These are phyloP conservation scores for Aporophyla nigra DNA, from an alignment of 2,888 invertebrate genomes.

Conservation along the genomic window DNA sequence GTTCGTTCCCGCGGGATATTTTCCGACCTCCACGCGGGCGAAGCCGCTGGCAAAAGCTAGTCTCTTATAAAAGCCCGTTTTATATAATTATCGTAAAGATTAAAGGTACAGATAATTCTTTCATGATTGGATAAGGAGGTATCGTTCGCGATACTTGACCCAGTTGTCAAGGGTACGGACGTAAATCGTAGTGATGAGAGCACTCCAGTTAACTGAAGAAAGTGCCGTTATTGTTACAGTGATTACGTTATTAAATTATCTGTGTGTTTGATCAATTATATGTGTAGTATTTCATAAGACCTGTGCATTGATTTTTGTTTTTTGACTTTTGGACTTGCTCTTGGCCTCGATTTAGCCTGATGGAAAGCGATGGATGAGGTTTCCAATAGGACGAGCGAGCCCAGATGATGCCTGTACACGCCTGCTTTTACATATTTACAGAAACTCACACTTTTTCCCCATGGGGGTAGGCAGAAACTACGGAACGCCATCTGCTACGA, in stretches of 20 bases:
- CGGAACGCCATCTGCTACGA: no score
- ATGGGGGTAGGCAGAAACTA: no score
- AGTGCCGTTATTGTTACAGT: constrained; percentile 29
- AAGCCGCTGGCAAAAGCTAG: no score
- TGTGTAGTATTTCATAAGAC: constrained; percentile 10
- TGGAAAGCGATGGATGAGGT: background rate
- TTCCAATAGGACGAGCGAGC: no score
- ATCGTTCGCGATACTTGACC: constrained; percentile 51
- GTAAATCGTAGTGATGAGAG: constrained; percentile 30
- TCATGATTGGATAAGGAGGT: constrained; percentile 25
- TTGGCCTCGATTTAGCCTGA: background rate
- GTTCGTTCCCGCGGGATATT: no score
- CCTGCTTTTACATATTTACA: background rate
- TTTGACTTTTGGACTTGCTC: background rate
- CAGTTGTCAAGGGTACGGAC: constrained; percentile 25
- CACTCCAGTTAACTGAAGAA: constrained; percentile 38
- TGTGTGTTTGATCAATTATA: constrained; percentile 11
- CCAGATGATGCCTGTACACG: background rate
- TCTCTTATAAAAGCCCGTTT: background rate
- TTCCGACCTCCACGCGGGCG: no score
- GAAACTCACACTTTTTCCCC: no score
- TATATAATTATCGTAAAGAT: background rate
- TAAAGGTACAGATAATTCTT: constrained; percentile 18
- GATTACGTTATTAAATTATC: constrained; percentile 34
- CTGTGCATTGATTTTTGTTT: background rate